Evolutionary conservation across 2,888 invertebrate species (phyloP).

Genomic region (Erpobdella octoculata): DNA sequence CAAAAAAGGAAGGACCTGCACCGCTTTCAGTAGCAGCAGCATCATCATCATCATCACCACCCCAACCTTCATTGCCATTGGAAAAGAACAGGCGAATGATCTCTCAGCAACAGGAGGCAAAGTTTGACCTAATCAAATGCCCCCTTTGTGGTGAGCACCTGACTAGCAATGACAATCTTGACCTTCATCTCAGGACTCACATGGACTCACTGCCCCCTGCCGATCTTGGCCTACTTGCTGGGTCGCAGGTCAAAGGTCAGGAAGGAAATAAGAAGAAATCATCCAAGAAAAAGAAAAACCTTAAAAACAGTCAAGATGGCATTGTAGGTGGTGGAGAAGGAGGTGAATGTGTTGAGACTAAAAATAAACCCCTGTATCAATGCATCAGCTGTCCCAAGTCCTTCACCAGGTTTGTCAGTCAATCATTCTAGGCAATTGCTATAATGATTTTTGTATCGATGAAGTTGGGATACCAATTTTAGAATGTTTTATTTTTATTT

Average conservation of each 20-base stretch:
- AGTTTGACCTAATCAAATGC: constrained; percentile 20
- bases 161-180: constrained; percentile 10
- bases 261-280: not conserved
- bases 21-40: not conserved
- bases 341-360: not conserved
- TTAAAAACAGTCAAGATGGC: no score
- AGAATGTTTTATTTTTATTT: not conserved
- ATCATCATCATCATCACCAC: not conserved
- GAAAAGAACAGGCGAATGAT: not conserved
- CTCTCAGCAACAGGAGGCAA: not conserved
- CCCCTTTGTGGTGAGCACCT: constrained; percentile 20
- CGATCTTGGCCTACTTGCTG: not conserved
- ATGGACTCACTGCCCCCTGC: constrained; percentile 13
- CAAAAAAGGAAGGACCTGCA: not conserved
- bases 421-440: not conserved
- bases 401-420: constrained; percentile 3
- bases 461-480: not conserved
- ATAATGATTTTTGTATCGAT: not conserved
- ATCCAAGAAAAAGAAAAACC: not conserved
- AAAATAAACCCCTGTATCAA: constrained; percentile 7
- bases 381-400: constrained; percentile 15
- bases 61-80: not conserved
- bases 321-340: not conserved
- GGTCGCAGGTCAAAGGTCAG: not conserved
- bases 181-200: constrained; percentile 18